Percentiles rank a stretch among this genome's conserved stretches.
phyloP scores from a whole-genome alignment of 1,140 invertebrate species.

The Frieseomelitta varia region DNA sequence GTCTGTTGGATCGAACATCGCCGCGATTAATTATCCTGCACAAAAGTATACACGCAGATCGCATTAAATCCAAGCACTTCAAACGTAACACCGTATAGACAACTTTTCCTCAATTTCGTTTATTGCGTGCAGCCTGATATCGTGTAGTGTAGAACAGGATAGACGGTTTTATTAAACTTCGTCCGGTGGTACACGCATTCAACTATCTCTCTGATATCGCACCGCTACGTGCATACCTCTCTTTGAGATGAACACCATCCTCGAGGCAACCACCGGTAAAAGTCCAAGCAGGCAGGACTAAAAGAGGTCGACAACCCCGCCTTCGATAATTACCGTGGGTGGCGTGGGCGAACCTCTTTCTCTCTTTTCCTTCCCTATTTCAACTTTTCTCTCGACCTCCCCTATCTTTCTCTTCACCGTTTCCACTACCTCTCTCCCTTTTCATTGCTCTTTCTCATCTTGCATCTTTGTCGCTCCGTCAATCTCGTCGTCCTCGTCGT shows the following conservation, averaged over 20 bases:
- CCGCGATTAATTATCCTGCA: slow-evolving; percentile 57
- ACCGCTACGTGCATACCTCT: neutral
- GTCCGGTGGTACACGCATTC: neutral
- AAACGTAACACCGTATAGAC: slow-evolving; percentile 6
- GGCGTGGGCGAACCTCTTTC: slow-evolving; percentile 62
- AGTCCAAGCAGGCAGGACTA: slow-evolving; percentile 62
- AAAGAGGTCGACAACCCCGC: slow-evolving; percentile 71
- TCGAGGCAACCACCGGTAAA: slow-evolving; percentile 41
- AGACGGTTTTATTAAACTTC: slow-evolving; percentile 47
- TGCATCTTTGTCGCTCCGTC: slow-evolving; percentile 32
- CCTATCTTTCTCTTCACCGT: neutral
- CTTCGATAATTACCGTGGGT: slow-evolving; percentile 73
- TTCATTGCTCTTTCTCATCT: neutral
- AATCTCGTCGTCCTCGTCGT: slow-evolving; percentile 9
- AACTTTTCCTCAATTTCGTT: slow-evolving; percentile 53
- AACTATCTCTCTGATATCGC: slow-evolving; percentile 20
- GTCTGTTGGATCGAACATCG: slow-evolving; percentile 36
- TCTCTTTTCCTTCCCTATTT: slow-evolving; percentile 38
- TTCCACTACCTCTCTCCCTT: slow-evolving; percentile 23
- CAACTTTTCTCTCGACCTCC: slow-evolving; percentile 40
- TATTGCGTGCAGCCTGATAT: slow-evolving; percentile 4
- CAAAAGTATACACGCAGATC: neutral
- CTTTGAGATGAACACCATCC: slow-evolving; percentile 41
- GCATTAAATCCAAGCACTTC: neutral
- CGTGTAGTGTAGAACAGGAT: neutral